These are phyloP conservation scores for Muscicapa striata DNA, from an alignment of 2,797 vertebrate species.

Conservation along the genomic window DNA sequence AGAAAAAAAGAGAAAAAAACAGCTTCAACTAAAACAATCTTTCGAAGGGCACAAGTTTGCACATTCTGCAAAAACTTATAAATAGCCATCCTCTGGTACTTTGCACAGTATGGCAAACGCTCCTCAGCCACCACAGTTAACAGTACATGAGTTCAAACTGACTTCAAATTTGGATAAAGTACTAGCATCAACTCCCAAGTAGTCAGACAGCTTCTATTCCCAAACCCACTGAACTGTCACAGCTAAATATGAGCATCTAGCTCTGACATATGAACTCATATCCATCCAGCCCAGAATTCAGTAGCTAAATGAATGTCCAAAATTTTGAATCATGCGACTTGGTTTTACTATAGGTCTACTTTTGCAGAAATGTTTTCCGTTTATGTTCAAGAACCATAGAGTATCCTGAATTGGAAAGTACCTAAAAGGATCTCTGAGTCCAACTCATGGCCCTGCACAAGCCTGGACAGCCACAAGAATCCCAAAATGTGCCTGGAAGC, in stretches of 20 bases:
- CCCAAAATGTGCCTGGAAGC: background rate
- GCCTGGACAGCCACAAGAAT: background rate
- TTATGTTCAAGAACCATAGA: background rate
- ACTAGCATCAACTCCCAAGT: background rate
- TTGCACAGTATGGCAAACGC: background rate
- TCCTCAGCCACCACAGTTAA: background rate
- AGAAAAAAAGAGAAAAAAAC: background rate
- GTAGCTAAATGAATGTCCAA: background rate
- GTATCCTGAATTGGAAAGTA: background rate
- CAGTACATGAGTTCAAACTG: background rate
- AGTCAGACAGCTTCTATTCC: background rate
- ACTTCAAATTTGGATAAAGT: background rate
- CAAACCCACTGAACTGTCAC: background rate
- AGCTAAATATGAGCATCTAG: background rate
- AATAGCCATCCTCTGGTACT: background rate
- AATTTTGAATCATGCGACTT: background rate
- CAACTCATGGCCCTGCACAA: background rate
- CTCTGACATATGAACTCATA: background rate
- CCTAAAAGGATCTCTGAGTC: background rate
- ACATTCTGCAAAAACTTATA: background rate
- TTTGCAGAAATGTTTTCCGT: background rate
- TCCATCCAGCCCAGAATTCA: background rate
- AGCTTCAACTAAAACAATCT: background rate
- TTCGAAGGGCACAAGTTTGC: background rate
- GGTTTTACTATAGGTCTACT: background rate